These are phyloP conservation scores for Scaptomyza reducta DNA, from an alignment of 2,888 invertebrate species.

Conservation along the genomic window DNA sequence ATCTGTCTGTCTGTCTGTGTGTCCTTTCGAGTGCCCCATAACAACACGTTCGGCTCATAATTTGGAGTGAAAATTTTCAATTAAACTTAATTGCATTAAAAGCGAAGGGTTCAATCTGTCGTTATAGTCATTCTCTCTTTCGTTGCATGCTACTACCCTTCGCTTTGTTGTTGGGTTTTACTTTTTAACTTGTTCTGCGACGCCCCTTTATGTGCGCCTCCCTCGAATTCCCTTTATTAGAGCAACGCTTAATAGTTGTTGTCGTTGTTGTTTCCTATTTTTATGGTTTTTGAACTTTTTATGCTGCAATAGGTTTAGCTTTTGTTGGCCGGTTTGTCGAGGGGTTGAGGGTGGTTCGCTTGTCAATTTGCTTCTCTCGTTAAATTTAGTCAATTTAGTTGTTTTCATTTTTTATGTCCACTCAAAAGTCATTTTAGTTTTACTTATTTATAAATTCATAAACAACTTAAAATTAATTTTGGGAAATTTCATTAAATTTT, in stretches of 20 bases:
- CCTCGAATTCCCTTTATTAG: conserved; percentile 41
- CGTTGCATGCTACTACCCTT: neutral
- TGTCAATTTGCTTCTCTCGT: conserved; percentile 22
- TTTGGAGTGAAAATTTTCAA: conserved; percentile 81
- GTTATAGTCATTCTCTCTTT: conserved; percentile 52
- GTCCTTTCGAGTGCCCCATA: conserved; percentile 40
- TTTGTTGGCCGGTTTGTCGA: conserved; percentile 5
- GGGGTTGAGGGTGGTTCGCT: conserved; percentile 11
- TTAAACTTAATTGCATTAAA: conserved; percentile 81
- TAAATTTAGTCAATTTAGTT: conserved; percentile 59
- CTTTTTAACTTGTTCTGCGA: conserved; percentile 55
- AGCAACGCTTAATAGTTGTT: conserved; percentile 46
- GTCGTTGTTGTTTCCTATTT: conserved; percentile 60
- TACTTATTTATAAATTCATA: conserved; percentile 33
- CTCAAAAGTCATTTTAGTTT: conserved; percentile 59
- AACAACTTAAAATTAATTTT: conserved; percentile 54
- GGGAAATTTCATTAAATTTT: conserved; percentile 45
- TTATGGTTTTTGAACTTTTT: conserved; percentile 69
- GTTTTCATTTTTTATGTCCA: conserved; percentile 34
- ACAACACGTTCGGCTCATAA: conserved; percentile 79
- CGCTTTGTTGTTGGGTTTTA: conserved; percentile 24
- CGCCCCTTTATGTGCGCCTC: neutral
- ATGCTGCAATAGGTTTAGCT: conserved; percentile 62
- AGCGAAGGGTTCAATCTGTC: conserved; percentile 80
- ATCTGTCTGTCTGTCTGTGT: conserved; percentile 12